These are phyloP conservation scores for Delphinapterus leucas DNA, from an alignment of 2,113 vertebrate genomes.

Conservation along the genomic window DNA sequence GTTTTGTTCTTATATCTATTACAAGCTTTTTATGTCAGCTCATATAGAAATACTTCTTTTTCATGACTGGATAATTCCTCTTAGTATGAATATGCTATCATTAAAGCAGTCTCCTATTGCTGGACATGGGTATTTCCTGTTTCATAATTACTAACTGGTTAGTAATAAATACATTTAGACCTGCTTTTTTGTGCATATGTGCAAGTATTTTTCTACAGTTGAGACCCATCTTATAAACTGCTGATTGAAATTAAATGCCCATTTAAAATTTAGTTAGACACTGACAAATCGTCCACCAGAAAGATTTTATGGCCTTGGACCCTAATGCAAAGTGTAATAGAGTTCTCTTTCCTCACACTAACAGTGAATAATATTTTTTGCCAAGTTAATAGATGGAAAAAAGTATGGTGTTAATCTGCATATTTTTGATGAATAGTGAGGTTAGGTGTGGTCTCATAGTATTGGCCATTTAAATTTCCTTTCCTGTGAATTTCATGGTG, in stretches of 20 bases:
- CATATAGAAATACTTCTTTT: neutral
- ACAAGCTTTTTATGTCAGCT: neutral
- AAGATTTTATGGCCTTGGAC: neutral
- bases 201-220: neutral
- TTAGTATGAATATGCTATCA: neutral
- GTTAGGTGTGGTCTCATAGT: neutral
- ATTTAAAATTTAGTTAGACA: neutral
- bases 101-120: neutral
- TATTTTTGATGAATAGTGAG: neutral
- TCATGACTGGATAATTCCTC: neutral
- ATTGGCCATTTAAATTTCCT: neutral
- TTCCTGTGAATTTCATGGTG: neutral
- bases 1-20: neutral
- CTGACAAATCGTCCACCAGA: neutral
- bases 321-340: neutral
- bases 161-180: neutral
- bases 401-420: neutral
- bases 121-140: neutral
- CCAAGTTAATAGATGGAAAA: neutral
- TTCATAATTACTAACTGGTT: neutral
- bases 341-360: neutral
- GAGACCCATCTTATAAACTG: neutral
- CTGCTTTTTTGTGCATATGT: neutral
- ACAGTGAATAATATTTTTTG: neutral
- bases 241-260: neutral